A percentile compares a stretch with the other conserved stretches of the same genome.
phyloP scores from a whole-genome alignment of 2,113 vertebrate species.

The Henicopernis longicauda region DNA sequence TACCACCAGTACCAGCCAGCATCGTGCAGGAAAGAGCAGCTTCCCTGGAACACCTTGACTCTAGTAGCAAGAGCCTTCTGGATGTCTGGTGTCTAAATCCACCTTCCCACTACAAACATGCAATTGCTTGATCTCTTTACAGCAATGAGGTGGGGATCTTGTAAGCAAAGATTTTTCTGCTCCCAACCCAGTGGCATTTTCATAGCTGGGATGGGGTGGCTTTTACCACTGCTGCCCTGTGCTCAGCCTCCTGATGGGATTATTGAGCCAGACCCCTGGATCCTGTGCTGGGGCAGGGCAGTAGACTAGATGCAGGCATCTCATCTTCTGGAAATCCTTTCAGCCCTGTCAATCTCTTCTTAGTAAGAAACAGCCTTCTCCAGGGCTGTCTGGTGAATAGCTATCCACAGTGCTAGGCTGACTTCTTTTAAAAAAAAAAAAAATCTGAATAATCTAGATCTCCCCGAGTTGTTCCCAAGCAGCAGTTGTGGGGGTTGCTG shows the following conservation, averaged over 20 bases:
- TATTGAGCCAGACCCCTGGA: neutral
- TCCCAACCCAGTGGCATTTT: neutral
- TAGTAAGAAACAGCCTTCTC: neutral
- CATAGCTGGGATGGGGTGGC: neutral
- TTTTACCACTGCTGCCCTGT: neutral
- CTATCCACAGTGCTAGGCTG: neutral
- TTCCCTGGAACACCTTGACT: neutral
- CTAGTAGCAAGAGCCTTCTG: neutral
- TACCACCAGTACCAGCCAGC: neutral
- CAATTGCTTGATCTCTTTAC: rapidly evolving
- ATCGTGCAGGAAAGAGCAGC: neutral
- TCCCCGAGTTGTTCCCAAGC: neutral
- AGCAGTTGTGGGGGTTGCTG: conserved; percentile 1
- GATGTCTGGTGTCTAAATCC: neutral
- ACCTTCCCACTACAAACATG: neutral
- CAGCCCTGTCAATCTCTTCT: neutral
- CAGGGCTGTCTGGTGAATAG: neutral
- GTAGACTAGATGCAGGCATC: neutral
- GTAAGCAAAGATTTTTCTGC: neutral
- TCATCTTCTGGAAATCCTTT: neutral
- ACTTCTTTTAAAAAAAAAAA: neutral
- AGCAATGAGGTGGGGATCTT: neutral
- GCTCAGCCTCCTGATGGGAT: neutral
- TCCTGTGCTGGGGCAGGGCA: neutral
- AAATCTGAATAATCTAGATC: neutral